Evolutionary conservation across 2,888 invertebrate genomes (phyloP).

Genomic region (Meiosimyza platycephala): DNA sequence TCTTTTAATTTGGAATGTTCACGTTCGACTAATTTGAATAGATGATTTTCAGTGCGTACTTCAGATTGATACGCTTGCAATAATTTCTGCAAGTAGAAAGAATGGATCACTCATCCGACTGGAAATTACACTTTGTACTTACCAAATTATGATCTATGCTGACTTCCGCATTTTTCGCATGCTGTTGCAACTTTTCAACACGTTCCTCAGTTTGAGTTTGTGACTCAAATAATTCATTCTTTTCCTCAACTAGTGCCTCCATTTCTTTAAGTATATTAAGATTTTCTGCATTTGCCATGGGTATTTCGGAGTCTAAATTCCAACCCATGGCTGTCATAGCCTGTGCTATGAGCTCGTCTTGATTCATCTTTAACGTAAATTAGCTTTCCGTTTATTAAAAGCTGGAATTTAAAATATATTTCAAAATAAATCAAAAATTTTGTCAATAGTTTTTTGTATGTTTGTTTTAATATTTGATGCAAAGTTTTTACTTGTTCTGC

Average conservation of each 20-base stretch:
- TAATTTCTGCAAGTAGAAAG: conserved; percentile 67
- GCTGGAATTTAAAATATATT: background rate
- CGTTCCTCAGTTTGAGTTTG: conserved; percentile 68
- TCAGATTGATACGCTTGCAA: conserved; percentile 77
- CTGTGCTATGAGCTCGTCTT: conserved; percentile 53
- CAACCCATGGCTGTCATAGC: conserved; percentile 62
- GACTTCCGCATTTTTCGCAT: conserved; percentile 69
- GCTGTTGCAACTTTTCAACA: conserved; percentile 67
- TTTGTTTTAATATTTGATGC: background rate
- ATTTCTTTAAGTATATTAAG: conserved; percentile 65
- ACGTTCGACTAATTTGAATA: conserved; percentile 62
- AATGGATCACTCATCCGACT: background rate
- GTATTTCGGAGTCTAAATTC: conserved; percentile 77
- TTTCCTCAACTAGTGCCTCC: conserved; percentile 67
- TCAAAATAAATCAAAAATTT: conserved; percentile 3
- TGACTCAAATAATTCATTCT: conserved; percentile 67
- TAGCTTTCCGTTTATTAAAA: background rate
- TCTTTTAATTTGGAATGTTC: conserved; percentile 62
- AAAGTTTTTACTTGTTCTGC: too few relatives aligned
- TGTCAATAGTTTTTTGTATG: background rate
- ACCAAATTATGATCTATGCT: conserved; percentile 72
- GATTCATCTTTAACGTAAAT: conserved; percentile 36
- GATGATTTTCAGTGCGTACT: conserved; percentile 75
- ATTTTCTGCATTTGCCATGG: conserved; percentile 83
- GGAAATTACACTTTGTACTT: conserved; percentile 36